phyloP scores from a whole-genome alignment of 2,113 vertebrate species.

The Urocynchramus pylzowi region DNA sequence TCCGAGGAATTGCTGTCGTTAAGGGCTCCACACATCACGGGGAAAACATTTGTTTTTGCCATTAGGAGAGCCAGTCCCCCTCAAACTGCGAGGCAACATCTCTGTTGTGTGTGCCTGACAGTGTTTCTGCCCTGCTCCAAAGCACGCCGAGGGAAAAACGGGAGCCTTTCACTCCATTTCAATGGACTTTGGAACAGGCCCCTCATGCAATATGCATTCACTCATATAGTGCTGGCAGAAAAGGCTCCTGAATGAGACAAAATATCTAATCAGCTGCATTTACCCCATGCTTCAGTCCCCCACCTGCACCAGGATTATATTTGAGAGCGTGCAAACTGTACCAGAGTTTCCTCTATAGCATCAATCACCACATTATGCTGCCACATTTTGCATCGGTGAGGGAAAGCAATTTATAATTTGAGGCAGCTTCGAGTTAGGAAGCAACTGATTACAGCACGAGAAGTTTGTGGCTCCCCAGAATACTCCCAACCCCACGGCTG shows the following conservation, averaged over 20 bases:
- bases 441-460: constrained; percentile 39
- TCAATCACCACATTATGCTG: constrained; percentile 51
- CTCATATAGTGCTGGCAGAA: constrained; percentile 43
- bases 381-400: neutral
- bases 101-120: neutral
- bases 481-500: neutral
- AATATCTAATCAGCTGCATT: constrained; percentile 67
- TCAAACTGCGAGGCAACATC: neutral
- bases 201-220: constrained; percentile 67
- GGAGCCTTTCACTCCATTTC: constrained; percentile 8
- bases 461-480: constrained; percentile 20
- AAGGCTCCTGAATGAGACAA: constrained; percentile 65
- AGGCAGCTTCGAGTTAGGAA: constrained; percentile 34
- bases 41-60: constrained; percentile 45
- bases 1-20: neutral
- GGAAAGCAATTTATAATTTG: constrained; percentile 41
- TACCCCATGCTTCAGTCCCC: constrained; percentile 53
- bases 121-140: neutral
- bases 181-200: constrained; percentile 34
- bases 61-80: neutral
- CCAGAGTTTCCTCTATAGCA: constrained; percentile 58
- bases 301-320: constrained; percentile 62
- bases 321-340: constrained; percentile 35
- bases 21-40: neutral
- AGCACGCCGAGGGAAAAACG: neutral